A percentile compares a stretch with the other conserved stretches of the same genome.
Evolutionary conservation across 2,113 vertebrate genomes (phyloP).

Genomic region (Lonchura striata): DNA sequence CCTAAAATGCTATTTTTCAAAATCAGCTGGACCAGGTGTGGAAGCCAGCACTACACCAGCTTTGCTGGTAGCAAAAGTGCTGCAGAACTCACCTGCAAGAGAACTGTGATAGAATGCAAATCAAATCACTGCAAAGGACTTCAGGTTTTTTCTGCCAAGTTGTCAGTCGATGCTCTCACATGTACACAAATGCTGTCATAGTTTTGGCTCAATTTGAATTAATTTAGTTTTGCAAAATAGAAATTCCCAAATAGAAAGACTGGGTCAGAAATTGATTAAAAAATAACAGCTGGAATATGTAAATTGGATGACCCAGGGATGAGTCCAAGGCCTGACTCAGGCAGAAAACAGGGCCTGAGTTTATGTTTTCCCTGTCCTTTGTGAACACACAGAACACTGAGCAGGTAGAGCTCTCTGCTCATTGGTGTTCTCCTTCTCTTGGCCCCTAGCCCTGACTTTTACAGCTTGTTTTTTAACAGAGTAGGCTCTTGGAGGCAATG

Average conservation of each 20-base stretch:
- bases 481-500: neutral
- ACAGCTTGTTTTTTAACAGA: neutral
- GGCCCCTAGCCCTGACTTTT: neutral
- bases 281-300: neutral
- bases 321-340: neutral
- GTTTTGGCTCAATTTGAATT: neutral
- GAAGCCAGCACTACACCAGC: neutral
- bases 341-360: neutral
- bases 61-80: neutral
- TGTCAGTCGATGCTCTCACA: neutral
- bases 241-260: neutral
- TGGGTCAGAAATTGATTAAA: neutral
- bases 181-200: neutral
- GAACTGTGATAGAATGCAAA: neutral
- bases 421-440: neutral
- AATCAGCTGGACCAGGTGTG: neutral
- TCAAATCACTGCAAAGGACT: neutral
- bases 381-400: neutral
- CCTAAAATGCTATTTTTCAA: neutral
- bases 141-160: neutral
- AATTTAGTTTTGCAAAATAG: neutral
- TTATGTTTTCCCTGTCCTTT: neutral
- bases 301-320: neutral
- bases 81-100: neutral
- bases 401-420: neutral